Percentiles rank a stretch among this genome's conserved stretches.
Evolutionary conservation across 2,797 vertebrate species (phyloP).

Genomic region (Hypotaenidia okinawae): DNA sequence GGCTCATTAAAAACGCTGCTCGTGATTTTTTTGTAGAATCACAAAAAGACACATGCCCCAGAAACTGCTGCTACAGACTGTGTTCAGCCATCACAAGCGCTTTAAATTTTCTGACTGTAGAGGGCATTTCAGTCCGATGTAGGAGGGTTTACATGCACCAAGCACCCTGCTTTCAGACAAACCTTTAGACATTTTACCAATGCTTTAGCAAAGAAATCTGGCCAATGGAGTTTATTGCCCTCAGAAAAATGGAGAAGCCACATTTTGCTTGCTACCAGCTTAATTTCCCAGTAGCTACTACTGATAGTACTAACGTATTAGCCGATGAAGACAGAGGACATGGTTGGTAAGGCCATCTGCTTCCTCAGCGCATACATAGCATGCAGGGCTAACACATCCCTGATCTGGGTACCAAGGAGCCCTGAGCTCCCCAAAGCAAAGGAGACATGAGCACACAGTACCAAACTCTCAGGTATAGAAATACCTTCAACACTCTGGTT

Average conservation of each 20-base stretch:
- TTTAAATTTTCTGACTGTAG: conserved; percentile 19
- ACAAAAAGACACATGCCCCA: neutral
- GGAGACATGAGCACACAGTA: neutral
- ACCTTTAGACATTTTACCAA: conserved; percentile 28
- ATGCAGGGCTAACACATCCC: neutral
- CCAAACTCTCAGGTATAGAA: neutral
- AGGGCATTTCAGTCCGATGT: conserved; percentile 41
- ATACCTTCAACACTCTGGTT: neutral
- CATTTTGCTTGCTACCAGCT: neutral
- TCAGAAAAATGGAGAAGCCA: neutral
- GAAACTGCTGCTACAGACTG: neutral
- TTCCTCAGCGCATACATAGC: neutral
- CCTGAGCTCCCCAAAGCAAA: neutral
- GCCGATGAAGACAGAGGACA: neutral
- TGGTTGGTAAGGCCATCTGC: neutral
- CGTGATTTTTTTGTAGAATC: neutral
- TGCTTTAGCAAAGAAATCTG: conserved; percentile 3
- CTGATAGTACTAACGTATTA: neutral
- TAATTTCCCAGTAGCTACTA: neutral
- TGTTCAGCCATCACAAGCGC: neutral
- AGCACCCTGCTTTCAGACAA: neutral
- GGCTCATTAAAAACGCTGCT: conserved; percentile 25
- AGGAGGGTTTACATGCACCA: conserved; percentile 5
- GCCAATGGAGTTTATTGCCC: conserved; percentile 35
- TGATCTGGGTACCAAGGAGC: neutral